phyloP scores from a whole-genome alignment of 1,140 invertebrate genomes.

The Armadillidium nasatum region DNA sequence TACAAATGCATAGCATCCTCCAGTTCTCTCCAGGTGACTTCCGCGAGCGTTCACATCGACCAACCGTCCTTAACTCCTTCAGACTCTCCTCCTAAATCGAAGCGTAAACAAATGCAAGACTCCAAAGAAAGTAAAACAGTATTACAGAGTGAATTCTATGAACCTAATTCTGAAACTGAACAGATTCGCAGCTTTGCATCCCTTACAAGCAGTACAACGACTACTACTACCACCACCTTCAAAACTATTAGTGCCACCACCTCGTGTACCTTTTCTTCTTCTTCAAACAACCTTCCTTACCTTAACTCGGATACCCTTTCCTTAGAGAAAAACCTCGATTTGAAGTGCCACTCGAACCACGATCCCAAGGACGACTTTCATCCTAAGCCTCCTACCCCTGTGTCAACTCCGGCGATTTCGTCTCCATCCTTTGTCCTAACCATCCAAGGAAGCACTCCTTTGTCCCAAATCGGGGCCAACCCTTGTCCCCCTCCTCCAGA shows the following conservation, averaged over 20 bases:
- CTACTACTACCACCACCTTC: conserved; percentile 35
- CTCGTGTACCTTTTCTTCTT: conserved; percentile 29
- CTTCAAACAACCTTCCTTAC: conserved; percentile 21
- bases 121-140: conserved; percentile 28
- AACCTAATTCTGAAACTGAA: conserved; percentile 8
- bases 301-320: background rate
- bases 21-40: conserved; percentile 36
- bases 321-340: conserved; percentile 1
- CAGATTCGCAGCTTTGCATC: conserved; percentile 21
- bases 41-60: conserved; percentile 18
- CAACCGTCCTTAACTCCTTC: background rate
- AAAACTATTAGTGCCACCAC: conserved; percentile 28
- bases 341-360: background rate
- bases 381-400: conserved; percentile 20
- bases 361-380: background rate
- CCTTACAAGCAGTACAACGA: conserved; percentile 33
- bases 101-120: conserved; percentile 1
- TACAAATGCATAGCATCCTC: background rate
- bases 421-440: conserved; percentile 50
- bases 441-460: conserved; percentile 75
- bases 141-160: conserved; percentile 18
- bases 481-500: conserved; percentile 44
- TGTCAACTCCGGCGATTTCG: conserved; percentile 33
- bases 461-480: conserved; percentile 75
- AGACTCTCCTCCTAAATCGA: background rate